A percentile compares a stretch with the other conserved stretches of the same genome.
Conservation (phyloP, 2,888 invertebrate genomes). For the Sicus ferrugineus region DNA sequence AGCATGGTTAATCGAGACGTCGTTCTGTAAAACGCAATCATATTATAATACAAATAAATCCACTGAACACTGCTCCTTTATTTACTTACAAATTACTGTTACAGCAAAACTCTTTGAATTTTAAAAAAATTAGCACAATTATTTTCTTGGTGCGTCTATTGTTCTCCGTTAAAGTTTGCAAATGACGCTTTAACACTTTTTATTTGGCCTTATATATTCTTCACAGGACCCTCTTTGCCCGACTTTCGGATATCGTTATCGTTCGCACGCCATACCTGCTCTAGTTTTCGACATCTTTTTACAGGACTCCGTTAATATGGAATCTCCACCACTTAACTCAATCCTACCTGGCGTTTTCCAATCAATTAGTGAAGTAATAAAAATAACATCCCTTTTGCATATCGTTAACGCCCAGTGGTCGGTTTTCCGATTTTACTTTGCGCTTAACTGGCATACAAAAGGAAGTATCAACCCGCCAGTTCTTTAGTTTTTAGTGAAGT, state of each 20-base stretch:
- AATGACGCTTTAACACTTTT: background rate
- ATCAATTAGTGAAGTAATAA: conserved; percentile 8
- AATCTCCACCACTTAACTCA: background rate
- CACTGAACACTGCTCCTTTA: too few relatives aligned
- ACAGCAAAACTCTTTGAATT: background rate
- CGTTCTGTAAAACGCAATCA: too few relatives aligned
- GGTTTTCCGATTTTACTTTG: conserved; percentile 10
- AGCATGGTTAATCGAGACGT: too few relatives aligned
- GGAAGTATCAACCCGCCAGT: background rate
- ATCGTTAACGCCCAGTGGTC: conserved; percentile 6
- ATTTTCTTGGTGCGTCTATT: background rate
- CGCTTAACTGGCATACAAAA: conserved; percentile 2
- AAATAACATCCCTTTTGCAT: conserved; percentile 13
- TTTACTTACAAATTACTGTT: too few relatives aligned
- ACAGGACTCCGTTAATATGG: background rate
- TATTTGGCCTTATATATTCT: background rate
- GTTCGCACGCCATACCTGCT: background rate
- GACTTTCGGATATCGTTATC: background rate
- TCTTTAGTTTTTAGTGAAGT: background rate
- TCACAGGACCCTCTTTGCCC: background rate
- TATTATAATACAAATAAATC: too few relatives aligned
- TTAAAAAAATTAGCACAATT: background rate
- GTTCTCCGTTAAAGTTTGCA: background rate
- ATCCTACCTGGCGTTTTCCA: background rate
- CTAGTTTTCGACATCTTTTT: background rate